A percentile compares a stretch with the other conserved stretches of the same genome.
Evolutionary conservation across 2,888 invertebrate species (phyloP).

Genomic region (Galerucella calmariensis): DNA sequence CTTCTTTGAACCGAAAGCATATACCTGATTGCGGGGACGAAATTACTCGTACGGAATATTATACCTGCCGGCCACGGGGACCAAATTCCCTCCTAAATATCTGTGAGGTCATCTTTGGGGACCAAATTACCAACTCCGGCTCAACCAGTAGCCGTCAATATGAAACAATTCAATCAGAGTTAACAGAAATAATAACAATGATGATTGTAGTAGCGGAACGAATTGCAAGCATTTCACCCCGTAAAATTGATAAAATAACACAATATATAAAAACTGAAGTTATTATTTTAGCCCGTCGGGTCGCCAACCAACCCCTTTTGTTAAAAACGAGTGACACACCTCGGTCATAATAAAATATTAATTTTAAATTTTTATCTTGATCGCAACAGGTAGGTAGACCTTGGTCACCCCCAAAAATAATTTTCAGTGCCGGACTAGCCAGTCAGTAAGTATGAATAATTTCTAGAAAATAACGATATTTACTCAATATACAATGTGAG

Average conservation of each 20-base stretch:
- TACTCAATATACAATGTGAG: too few relatives aligned
- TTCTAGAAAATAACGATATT: too few relatives aligned
- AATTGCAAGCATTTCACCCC: background rate
- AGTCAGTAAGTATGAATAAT: too few relatives aligned
- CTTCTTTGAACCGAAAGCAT: too few relatives aligned
- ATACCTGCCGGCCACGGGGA: too few relatives aligned
- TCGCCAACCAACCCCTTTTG: conserved; percentile 40
- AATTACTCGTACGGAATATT: too few relatives aligned
- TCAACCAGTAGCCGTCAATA: too few relatives aligned
- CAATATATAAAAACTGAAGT: conserved; percentile 8
- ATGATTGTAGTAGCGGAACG: background rate
- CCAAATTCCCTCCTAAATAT: too few relatives aligned
- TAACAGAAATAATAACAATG: background rate
- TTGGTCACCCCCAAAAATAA: conserved; percentile 41
- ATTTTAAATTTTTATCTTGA: conserved; percentile 48
- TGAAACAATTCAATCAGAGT: background rate
- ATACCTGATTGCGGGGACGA: too few relatives aligned
- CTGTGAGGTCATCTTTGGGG: too few relatives aligned
- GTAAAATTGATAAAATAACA: conserved; percentile 6
- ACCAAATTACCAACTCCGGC: too few relatives aligned
- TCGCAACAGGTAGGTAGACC: conserved; percentile 47
- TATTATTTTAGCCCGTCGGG: conserved; percentile 32
- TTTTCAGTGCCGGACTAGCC: background rate
- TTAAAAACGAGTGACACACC: conserved; percentile 45
- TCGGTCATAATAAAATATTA: conserved; percentile 47